These are phyloP conservation scores for Carassius gibelio DNA, from an alignment of 2,113 vertebrate species.

Conservation along the genomic window DNA sequence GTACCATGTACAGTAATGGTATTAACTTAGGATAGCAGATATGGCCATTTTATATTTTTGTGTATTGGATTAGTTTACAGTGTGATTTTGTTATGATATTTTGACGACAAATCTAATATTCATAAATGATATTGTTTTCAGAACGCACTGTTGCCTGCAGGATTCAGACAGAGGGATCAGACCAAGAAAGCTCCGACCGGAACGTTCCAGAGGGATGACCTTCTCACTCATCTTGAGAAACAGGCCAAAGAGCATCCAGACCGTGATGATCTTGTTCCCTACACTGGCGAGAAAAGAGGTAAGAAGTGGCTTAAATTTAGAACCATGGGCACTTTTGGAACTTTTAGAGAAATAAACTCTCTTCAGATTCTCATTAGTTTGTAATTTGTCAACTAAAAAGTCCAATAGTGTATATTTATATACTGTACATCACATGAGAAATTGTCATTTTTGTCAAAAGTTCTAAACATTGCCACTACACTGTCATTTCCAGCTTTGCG, in stretches of 20 bases:
- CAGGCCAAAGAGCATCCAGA: conserved; percentile 94
- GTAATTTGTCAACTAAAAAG: background rate
- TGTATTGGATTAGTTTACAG: background rate
- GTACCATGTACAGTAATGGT: background rate
- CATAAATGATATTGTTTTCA: conserved; percentile 54
- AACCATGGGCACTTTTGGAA: background rate
- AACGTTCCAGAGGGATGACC: conserved; percentile 89
- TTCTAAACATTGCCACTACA: background rate
- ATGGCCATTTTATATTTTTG: background rate
- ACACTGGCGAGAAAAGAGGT: conserved; percentile 97
- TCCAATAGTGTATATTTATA: background rate
- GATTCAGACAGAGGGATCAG: conserved; percentile 94
- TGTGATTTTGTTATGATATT: background rate
- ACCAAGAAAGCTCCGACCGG: conserved; percentile 94
- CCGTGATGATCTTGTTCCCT: conserved; percentile 93
- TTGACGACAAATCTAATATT: background rate
- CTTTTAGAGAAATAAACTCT: background rate
- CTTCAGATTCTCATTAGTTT: background rate
- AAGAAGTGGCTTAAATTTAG: background rate
- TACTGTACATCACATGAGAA: background rate
- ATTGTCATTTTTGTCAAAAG: background rate
- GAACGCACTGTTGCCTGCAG: conserved; percentile 92
- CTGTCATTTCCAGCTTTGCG: background rate
- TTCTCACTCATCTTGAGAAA: conserved; percentile 94
- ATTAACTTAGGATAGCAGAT: background rate